A percentile compares a stretch with the other conserved stretches of the same genome.
Conservation (phyloP, 2,113 vertebrate genomes). For the Pitta sordida region DNA sequence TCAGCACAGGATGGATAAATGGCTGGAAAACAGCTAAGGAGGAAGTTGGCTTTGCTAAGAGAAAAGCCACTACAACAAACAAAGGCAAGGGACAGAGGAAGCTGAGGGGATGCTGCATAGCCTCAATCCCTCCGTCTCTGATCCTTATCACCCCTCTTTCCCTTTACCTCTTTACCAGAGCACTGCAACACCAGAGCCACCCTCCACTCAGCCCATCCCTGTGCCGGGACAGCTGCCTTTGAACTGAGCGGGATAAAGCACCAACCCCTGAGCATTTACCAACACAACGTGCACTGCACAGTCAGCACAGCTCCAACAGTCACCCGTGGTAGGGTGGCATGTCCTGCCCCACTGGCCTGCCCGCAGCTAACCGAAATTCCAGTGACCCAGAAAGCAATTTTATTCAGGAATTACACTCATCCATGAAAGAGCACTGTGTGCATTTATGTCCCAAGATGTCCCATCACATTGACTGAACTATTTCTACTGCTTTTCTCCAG, state of each 20-base stretch:
- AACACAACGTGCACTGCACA: background rate
- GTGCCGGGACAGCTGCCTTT: background rate
- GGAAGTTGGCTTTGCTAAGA: background rate
- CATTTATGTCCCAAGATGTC: background rate
- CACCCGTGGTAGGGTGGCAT: background rate
- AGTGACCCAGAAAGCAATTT: background rate
- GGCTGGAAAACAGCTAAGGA: background rate
- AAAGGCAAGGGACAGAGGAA: background rate
- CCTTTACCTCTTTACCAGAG: background rate
- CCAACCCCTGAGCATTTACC: background rate
- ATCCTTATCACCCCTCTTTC: background rate
- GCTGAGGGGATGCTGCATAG: background rate
- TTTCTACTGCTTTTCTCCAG: background rate
- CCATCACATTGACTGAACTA: background rate
- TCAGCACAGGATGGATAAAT: background rate
- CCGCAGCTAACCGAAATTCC: background rate
- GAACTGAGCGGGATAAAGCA: background rate
- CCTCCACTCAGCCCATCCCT: background rate
- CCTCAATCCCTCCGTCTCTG: background rate
- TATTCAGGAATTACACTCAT: background rate
- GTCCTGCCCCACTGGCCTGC: background rate
- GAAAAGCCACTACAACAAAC: background rate
- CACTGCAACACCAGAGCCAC: accelerated
- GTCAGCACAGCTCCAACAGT: background rate
- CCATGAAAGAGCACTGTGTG: background rate